Conservation (phyloP, 2,113 vertebrate genomes). For the Meriones unguiculatus region DNA sequence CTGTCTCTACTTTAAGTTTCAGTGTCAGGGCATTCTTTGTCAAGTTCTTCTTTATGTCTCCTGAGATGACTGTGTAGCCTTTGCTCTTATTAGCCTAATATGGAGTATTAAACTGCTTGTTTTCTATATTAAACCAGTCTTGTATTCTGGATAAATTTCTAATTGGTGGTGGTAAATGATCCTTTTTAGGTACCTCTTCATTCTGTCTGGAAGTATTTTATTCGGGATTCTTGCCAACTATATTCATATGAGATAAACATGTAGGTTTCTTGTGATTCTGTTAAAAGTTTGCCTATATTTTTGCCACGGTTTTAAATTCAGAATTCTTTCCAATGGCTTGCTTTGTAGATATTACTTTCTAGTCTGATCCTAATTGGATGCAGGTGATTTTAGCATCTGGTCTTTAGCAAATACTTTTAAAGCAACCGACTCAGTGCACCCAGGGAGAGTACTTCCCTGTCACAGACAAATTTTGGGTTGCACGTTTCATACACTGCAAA, state of each 20-base stretch:
- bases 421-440: neutral
- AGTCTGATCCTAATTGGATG: neutral
- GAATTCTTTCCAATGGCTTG: neutral
- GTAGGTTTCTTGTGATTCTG: neutral
- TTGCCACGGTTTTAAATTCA: neutral
- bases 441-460: neutral
- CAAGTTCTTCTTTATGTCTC: neutral
- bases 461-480: neutral
- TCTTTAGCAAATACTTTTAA: slow-evolving; percentile 29
- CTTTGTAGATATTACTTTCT: neutral
- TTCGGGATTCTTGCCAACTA: neutral
- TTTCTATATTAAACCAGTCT: slow-evolving; percentile 22
- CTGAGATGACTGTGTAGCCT: neutral
- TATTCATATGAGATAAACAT: neutral
- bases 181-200: neutral
- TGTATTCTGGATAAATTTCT: neutral
- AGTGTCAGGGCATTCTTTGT: neutral
- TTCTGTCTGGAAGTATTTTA: neutral
- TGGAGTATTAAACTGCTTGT: neutral
- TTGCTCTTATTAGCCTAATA: neutral
- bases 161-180: neutral
- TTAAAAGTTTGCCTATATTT: neutral
- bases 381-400: neutral
- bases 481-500: slow-evolving; percentile 19
- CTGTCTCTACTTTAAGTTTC: neutral